phyloP scores from a whole-genome alignment of 2,888 invertebrate species.

The Eueremaeus valkanovi region DNA sequence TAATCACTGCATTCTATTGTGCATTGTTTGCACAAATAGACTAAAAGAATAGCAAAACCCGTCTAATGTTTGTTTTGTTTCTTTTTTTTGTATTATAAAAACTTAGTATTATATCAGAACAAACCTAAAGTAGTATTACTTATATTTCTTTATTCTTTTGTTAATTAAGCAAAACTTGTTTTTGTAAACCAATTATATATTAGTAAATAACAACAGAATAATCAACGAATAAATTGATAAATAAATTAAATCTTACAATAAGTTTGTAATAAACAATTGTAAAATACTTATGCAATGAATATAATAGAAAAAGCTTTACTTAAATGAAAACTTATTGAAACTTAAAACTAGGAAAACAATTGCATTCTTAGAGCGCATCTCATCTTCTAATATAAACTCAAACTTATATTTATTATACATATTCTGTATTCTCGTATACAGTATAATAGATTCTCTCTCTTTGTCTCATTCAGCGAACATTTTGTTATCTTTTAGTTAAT shows the following conservation, averaged over 20 bases:
- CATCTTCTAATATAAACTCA: background rate
- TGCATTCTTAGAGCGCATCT: background rate
- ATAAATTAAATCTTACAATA: constrained; percentile 17
- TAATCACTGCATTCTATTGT: background rate
- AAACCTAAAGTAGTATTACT: background rate
- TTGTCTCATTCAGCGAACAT: background rate
- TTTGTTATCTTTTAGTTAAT: background rate
- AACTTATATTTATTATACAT: background rate
- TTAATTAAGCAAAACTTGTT: constrained; percentile 13
- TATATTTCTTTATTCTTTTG: background rate
- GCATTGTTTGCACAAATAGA: too few relatives aligned
- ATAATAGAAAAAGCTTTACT: background rate
- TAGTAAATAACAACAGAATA: constrained; percentile 8
- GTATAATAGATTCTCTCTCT: background rate
- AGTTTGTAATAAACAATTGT: too few relatives aligned
- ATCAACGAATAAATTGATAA: constrained; percentile 13
- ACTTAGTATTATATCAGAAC: background rate
- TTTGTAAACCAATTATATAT: background rate
- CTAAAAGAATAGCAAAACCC: too few relatives aligned
- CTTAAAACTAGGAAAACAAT: background rate
- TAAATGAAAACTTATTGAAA: background rate
- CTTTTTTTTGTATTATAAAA: too few relatives aligned
- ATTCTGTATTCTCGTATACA: background rate
- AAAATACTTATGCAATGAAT: constrained; percentile 5
- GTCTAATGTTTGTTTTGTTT: background rate